Conservation (phyloP, 2,113 vertebrate genomes). For the Pterophyllum scalare region DNA sequence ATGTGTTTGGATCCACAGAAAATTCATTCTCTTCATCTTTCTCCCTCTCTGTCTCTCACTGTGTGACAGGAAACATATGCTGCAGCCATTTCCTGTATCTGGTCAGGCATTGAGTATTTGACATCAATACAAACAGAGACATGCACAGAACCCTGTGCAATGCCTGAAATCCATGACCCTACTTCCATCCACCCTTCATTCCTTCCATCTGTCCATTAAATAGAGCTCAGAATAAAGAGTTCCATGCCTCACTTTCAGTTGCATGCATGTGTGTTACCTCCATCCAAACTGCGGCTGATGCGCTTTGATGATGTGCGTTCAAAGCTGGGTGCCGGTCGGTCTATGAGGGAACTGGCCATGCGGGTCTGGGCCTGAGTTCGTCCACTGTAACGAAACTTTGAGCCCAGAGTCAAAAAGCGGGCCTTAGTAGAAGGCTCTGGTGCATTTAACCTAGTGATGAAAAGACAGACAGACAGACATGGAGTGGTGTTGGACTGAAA, state of each 20-base stretch:
- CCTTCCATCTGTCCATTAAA: not conserved
- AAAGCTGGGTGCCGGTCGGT: conserved; percentile 71
- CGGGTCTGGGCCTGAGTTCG: conserved; percentile 76
- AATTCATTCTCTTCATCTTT: conserved; percentile 31
- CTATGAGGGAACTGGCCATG: conserved; percentile 76
- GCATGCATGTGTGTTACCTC: conserved; percentile 49
- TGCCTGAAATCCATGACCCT: not conserved
- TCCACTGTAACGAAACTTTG: conserved; percentile 79
- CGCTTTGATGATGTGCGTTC: conserved; percentile 77
- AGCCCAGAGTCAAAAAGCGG: conserved; percentile 77
- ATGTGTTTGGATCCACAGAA: conserved; percentile 10
- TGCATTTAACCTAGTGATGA: conserved; percentile 67
- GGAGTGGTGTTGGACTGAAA: not conserved
- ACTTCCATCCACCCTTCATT: conserved; percentile 19
- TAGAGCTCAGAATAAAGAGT: not conserved
- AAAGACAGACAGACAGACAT: not conserved
- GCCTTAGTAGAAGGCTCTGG: conserved; percentile 71
- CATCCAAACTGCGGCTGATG: conserved; percentile 76
- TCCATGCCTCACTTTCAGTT: not conserved
- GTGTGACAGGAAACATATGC: conserved; percentile 77
- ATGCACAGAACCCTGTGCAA: not conserved
- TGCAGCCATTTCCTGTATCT: conserved; percentile 79
- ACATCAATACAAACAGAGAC: conserved; percentile 28
- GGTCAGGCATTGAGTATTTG: conserved; percentile 37
- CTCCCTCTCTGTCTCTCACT: conserved; percentile 12